Evolutionary conservation across 2,797 vertebrate genomes (phyloP), one percentile per base, ranked within the genome.

Genomic region (Intellagama lesueurii): DNA sequence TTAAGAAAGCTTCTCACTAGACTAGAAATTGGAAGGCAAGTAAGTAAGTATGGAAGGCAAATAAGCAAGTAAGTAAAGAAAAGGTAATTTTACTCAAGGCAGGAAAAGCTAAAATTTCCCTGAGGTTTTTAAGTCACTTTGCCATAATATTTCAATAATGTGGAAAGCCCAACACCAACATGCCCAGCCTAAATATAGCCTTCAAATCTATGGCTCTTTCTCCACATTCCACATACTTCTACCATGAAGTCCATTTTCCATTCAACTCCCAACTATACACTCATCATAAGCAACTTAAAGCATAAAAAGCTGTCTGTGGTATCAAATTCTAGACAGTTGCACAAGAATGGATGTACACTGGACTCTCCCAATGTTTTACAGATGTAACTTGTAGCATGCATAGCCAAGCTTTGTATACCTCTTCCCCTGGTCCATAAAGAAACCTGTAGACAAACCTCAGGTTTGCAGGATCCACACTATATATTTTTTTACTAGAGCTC

Each of bases 1-100:
- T 44, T 86, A 81, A 28, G 69, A 87, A 87, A 91, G 81, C 72
- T 47, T 69, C 85, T 47, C 75, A 89, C 60, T 85, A 81, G 81
- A 35, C 69, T 76, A 82, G 79, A 69, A 60, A 4, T 60, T 52
- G 40, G 64, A 77, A 16, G 76, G 47, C 70, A 30, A 49, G 24
- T 85, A 78, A 30, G 83, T n/a, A 5, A 85, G 11, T 19, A 70
- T 52, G 40, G 64, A 81, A 16, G 69, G 47, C 70, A 30, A 49
- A 19, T 85, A 78, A 30, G 83, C 35, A 5, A 85, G 11, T 19
- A 70, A 40, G 40, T 40, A 60, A 84, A 68, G 73, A 85, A 64
- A 88, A 77, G 3, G 40, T 32, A 70, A 49, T 85, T 86, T 88
- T 56, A 70, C 30, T 47, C 32, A 60, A 17, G 47, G 16, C 70